A percentile compares a stretch with the other conserved stretches of the same genome.
Conservation (phyloP, 1,140 invertebrate species). For the Steinernema feltiae region DNA sequence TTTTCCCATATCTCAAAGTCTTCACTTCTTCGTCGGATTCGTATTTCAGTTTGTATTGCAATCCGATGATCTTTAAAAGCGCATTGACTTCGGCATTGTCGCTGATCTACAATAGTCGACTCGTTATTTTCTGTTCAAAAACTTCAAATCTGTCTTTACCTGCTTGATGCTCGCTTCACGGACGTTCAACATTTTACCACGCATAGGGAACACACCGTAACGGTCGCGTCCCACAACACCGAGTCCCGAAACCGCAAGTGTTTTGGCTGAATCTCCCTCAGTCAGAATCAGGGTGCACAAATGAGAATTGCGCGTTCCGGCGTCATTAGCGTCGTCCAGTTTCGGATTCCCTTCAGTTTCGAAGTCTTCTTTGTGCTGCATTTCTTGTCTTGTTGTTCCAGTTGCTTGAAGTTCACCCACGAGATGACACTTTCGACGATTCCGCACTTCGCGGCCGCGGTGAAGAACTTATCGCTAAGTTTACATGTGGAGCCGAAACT, state of each 20-base stretch:
- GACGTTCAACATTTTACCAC: constrained; percentile 95
- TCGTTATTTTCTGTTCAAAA: background rate
- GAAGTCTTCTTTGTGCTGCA: constrained; percentile 78
- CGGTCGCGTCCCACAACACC: constrained; percentile 87
- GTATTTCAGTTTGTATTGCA: constrained; percentile 96
- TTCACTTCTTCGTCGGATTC: constrained; percentile 78
- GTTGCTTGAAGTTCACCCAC: constrained; percentile 95
- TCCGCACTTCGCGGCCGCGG: constrained; percentile 73
- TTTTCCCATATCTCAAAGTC: constrained; percentile 82
- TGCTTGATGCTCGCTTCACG: constrained; percentile 92
- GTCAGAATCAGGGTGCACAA: constrained; percentile 92
- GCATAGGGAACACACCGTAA: constrained; percentile 85
- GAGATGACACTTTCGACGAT: constrained; percentile 81
- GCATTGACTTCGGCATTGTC: constrained; percentile 97
- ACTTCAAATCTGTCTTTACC: constrained; percentile 56
- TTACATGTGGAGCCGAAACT: constrained; percentile 88
- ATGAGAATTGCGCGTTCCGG: constrained; percentile 75
- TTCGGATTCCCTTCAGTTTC: constrained; percentile 89
- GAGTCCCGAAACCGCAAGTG: constrained; percentile 88
- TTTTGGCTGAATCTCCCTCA: constrained; percentile 99
- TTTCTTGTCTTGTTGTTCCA: constrained; percentile 67
- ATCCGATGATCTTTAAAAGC: constrained; percentile 82
- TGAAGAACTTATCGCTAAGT: constrained; percentile 80
- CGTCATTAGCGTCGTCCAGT: constrained; percentile 95
- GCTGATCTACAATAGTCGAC: constrained; percentile 67